A percentile compares a stretch with the other conserved stretches of the same genome.
Conservation (phyloP, 2,797 vertebrate species). For the Salmo trutta region DNA sequence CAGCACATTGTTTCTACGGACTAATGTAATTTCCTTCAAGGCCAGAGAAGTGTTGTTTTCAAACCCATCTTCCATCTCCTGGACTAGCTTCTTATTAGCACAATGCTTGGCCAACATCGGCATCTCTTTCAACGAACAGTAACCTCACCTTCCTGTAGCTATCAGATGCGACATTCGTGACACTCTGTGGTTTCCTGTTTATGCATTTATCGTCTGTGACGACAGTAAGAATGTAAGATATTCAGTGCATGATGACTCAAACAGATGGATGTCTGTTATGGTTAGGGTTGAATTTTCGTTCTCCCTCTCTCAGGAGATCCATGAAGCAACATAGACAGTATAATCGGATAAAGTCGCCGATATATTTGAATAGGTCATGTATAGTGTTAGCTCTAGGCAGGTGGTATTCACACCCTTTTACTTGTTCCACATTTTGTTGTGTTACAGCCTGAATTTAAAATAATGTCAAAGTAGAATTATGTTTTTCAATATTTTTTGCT, state of each 20-base stretch:
- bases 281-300: not conserved
- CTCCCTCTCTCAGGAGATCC: not conserved
- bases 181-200: slow-evolving; percentile 68
- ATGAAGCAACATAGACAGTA: not conserved
- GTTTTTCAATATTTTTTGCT: no score
- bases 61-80: not conserved
- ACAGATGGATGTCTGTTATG: not conserved
- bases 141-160: slow-evolving; percentile 39
- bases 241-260: not conserved
- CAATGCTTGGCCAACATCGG: not conserved
- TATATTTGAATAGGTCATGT: not conserved
- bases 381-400: not conserved
- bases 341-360: not conserved
- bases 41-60: not conserved
- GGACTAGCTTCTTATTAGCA: not conserved
- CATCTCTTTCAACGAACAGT: not conserved
- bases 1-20: not conserved
- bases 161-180: slow-evolving; percentile 28
- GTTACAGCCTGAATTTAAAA: no score
- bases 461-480: no score
- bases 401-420: not conserved
- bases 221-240: slow-evolving; percentile 11
- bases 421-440: no score
- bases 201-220: slow-evolving; percentile 38
- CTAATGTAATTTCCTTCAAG: not conserved